Conservation (phyloP, 2,888 invertebrate species). For the Lasioglossum marginatum region DNA sequence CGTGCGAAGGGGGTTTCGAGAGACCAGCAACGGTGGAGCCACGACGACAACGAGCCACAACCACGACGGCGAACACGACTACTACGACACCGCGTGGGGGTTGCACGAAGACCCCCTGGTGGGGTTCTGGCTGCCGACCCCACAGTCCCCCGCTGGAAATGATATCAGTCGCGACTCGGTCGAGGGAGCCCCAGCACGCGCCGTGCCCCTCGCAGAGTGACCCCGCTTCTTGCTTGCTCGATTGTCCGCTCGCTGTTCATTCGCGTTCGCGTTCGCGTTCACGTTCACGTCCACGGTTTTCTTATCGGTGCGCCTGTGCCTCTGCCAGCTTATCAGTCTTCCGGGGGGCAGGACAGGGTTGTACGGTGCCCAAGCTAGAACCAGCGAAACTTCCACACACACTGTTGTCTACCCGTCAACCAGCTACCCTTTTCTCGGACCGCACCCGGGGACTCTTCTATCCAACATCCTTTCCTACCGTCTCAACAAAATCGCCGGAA, state of each 20-base stretch:
- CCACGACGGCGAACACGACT: slow-evolving; percentile 67
- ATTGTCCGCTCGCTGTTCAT: slow-evolving; percentile 22
- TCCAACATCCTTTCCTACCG: background rate
- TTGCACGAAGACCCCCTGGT: slow-evolving; percentile 80
- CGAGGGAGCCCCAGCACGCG: slow-evolving; percentile 79
- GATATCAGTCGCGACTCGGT: slow-evolving; percentile 82
- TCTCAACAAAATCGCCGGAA: background rate
- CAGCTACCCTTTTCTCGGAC: background rate
- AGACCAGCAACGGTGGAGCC: slow-evolving; percentile 65
- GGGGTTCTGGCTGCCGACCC: slow-evolving; percentile 80
- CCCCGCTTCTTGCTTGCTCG: slow-evolving; percentile 42
- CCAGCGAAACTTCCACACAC: background rate
- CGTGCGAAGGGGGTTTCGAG: slow-evolving; percentile 67
- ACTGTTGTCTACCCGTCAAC: background rate
- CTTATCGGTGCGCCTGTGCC: background rate
- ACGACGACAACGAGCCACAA: slow-evolving; percentile 63
- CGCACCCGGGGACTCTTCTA: background rate
- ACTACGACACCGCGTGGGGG: slow-evolving; percentile 75
- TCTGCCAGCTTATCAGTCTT: background rate
- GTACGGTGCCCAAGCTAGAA: background rate
- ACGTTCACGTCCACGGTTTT: slow-evolving; percentile 2
- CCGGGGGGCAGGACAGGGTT: slow-evolving; percentile 6
- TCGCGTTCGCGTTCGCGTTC: slow-evolving; percentile 22
- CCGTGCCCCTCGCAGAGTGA: slow-evolving; percentile 69
- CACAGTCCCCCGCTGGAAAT: slow-evolving; percentile 81